These are phyloP conservation scores for Todus mexicanus DNA, from an alignment of 2,797 vertebrate species.

Conservation along the genomic window DNA sequence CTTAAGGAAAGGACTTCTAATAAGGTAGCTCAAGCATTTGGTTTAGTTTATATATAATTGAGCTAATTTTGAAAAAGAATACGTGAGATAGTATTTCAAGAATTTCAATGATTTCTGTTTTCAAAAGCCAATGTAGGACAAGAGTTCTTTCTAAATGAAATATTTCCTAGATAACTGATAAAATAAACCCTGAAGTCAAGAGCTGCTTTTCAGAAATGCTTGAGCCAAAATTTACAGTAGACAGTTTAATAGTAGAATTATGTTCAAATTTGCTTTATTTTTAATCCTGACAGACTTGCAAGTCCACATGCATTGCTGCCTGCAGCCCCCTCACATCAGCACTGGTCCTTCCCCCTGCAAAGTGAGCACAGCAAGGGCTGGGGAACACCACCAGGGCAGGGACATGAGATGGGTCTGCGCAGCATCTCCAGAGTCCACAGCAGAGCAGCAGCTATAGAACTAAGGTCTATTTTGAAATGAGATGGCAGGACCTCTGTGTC, in stretches of 20 bases:
- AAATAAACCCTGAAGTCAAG: neutral
- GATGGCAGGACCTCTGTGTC: fast-evolving
- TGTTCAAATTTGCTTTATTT: neutral
- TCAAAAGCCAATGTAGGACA: neutral
- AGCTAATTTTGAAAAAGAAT: neutral
- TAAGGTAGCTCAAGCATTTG: neutral
- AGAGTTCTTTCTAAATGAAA: neutral
- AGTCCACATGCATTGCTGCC: neutral
- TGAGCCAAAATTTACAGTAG: neutral
- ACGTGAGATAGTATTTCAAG: neutral
- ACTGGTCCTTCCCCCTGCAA: too few relatives aligned
- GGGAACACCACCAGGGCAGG: too few relatives aligned
- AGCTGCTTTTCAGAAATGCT: neutral
- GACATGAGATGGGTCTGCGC: neutral
- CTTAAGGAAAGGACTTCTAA: neutral
- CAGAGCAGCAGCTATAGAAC: neutral
- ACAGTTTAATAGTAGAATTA: neutral
- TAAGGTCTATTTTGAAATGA: too few relatives aligned
- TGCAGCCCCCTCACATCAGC: neutral
- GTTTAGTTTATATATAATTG: neutral
- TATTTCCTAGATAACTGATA: neutral
- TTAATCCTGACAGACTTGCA: neutral
- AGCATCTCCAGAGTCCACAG: neutral
- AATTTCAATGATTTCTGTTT: neutral
- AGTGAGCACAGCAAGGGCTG: neutral